phyloP scores from a whole-genome alignment of 2,888 invertebrate genomes.

The Ophion ellenae region DNA sequence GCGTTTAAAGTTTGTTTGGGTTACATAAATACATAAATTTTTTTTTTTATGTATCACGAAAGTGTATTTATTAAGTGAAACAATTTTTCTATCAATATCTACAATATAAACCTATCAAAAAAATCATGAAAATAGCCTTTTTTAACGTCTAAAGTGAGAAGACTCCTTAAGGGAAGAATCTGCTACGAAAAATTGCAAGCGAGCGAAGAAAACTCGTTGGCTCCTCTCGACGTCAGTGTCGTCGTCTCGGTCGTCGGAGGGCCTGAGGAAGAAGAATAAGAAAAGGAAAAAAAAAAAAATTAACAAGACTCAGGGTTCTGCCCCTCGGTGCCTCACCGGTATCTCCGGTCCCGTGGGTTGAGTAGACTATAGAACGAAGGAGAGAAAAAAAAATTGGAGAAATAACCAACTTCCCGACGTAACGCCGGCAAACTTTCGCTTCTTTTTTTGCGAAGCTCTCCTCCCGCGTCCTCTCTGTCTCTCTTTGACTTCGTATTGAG shows the following conservation, averaged over 20 bases:
- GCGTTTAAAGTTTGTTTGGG: too few relatives aligned
- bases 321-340: slow-evolving; percentile 53
- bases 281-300: slow-evolving; percentile 54
- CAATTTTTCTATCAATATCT: too few relatives aligned
- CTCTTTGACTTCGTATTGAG: slow-evolving; percentile 42
- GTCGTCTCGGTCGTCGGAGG: slow-evolving; percentile 40
- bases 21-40: too few relatives aligned
- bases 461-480: slow-evolving; percentile 18
- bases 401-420: slow-evolving; percentile 69
- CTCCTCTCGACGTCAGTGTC: slow-evolving; percentile 48
- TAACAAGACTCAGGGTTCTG: slow-evolving; percentile 63
- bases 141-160: too few relatives aligned
- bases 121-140: too few relatives aligned
- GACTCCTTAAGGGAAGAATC: neutral
- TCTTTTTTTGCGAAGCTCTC: slow-evolving; percentile 24
- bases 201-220: slow-evolving; percentile 64
- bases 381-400: slow-evolving; percentile 63
- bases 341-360: slow-evolving; percentile 58
- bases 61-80: too few relatives aligned
- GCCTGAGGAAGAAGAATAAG: slow-evolving; percentile 47
- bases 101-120: too few relatives aligned
- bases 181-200: slow-evolving; percentile 51
- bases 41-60: too few relatives aligned
- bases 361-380: slow-evolving; percentile 41
- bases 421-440: slow-evolving; percentile 63